A percentile compares a stretch with the other conserved stretches of the same genome.
Evolutionary conservation across 2,797 vertebrate species (phyloP).

Genomic region (Periparus ater): DNA sequence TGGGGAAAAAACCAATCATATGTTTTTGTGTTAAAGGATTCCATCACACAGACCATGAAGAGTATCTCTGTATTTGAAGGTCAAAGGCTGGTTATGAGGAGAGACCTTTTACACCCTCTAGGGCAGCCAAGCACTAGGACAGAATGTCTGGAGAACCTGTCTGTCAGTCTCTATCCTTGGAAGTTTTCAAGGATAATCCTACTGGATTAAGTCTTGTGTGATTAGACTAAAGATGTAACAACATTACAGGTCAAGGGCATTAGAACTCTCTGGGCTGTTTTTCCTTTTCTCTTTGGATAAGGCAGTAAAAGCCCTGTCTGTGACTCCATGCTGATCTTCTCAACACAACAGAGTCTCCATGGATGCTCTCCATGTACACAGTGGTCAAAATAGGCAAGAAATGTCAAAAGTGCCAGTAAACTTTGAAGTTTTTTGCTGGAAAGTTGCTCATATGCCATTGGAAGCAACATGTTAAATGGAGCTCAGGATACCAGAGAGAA

Average conservation of each 20-base stretch:
- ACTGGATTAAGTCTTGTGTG: neutral
- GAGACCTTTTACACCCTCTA: neutral
- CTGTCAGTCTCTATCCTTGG: neutral
- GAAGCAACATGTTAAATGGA: neutral
- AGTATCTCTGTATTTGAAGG: neutral
- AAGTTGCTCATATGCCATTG: rapidly evolving
- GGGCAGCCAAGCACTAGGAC: neutral
- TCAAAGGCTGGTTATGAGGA: neutral
- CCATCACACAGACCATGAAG: neutral
- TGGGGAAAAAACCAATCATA: neutral
- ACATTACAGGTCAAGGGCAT: neutral
- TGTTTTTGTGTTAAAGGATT: neutral
- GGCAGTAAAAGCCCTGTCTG: neutral
- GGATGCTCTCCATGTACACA: neutral
- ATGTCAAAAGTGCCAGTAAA: neutral
- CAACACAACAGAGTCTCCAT: neutral
- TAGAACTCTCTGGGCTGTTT: neutral
- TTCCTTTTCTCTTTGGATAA: neutral
- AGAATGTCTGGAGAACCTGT: neutral
- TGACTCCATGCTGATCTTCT: neutral
- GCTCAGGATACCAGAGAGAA: neutral
- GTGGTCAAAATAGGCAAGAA: neutral
- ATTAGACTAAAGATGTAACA: neutral
- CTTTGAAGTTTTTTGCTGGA: neutral
- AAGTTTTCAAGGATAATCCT: neutral